Base-by-base conservation (phyloP, 2,113 vertebrate genomes). In the Natator depressus region DNA sequence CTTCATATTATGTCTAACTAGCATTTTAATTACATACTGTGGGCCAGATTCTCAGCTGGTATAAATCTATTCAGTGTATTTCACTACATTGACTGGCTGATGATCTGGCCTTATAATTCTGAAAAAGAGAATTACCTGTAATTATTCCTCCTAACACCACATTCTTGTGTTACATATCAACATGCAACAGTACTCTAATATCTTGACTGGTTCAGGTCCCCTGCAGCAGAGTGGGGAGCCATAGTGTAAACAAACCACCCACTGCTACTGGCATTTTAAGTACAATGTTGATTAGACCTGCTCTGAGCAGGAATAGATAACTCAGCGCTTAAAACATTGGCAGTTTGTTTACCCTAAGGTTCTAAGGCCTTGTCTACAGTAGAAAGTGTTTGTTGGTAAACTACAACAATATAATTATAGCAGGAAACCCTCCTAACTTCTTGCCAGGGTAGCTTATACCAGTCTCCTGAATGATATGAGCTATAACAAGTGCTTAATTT, bases 201-300 rank as follows among this genome's bases (percentile, higher is more conserved):
- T 81, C 85, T 92, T 91, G 51, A 78, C 31, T 69, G 62, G 80
- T 82, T 92, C 7, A 0, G 79, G 50, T 90, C 13, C 5, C 17
- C 13, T 51, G 2, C 29, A 75, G 85, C 29, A 51, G 94, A 88
- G 11, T 29, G 82, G 46, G 49, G 49, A 94, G 27, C 2, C 53
- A 27, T 4, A 62, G n/a, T 10, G 59, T 50, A 80, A 94, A 76
- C 59, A 88, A 51, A 84, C n/a, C 47, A 47, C 1, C n/a, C 47
- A 47, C 1, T 0, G 22, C 53, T 72, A 91, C 38, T 80, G 83
- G 83, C 72, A 88, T 88, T 95, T 95, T 82, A 90, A 95, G 47
- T 38, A 62, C 59, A 75, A 22, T 3, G 49, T 87, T 95, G 86
- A 79, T 94, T 85, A 90, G 54, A n/a, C 35, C 88, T 97, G 81